Conservation (phyloP, 1,140 invertebrate species). For the Dolichoris vasculosae region DNA sequence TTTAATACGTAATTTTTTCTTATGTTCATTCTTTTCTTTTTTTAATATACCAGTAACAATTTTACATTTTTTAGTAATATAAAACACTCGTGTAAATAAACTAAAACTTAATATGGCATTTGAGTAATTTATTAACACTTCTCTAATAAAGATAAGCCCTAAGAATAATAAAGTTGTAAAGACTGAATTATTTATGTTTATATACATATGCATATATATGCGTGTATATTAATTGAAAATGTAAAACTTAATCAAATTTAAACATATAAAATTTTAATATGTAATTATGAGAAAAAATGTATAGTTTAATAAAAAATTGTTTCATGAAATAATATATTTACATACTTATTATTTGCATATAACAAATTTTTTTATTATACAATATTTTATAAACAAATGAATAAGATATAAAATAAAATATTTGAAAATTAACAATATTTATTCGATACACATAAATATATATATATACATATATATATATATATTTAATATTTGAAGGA, state of each 20-base stretch:
- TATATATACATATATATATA: no score
- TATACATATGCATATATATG: no score
- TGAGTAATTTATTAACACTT: slow-evolving; percentile 28
- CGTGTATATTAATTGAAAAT: not conserved
- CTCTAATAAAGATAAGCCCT: not conserved
- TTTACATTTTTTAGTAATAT: not conserved
- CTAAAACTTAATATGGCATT: slow-evolving; percentile 12
- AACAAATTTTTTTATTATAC: not conserved
- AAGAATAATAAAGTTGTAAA: slow-evolving; percentile 8
- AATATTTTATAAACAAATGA: not conserved
- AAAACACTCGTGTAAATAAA: slow-evolving; percentile 36
- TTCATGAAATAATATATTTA: slow-evolving; percentile 4
- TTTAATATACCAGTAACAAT: not conserved
- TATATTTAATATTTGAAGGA: not conserved
- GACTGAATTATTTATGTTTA: slow-evolving; percentile 43
- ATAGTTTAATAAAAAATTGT: slow-evolving; percentile 50
- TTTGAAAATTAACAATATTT: not conserved
- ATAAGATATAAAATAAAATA: not conserved
- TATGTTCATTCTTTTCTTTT: not conserved
- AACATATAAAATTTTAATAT: slow-evolving; percentile 1
- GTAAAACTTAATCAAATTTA: slow-evolving; percentile 13
- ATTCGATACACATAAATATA: not conserved
- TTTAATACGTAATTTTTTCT: slow-evolving; percentile 17
- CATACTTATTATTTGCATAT: not conserved
- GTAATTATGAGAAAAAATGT: slow-evolving; percentile 43